Base-by-base conservation (phyloP, 2,113 vertebrate species). In the Mixornis gularis region DNA sequence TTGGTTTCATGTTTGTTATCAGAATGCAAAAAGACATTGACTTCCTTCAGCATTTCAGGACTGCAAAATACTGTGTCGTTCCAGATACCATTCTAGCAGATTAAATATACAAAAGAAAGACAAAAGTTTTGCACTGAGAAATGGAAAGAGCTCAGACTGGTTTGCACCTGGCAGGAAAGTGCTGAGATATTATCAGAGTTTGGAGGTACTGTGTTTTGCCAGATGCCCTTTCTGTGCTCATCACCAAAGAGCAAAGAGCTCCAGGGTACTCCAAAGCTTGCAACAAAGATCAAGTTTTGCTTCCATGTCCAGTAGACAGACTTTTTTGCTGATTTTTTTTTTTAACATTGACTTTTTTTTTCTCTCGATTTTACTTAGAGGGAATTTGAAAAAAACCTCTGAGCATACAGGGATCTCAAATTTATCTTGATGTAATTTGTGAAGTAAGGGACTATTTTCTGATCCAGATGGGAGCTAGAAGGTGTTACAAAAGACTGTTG, bases 101-200 rank as follows among this genome's bases (percentile, higher is more conserved):
- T 88, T 56, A 94, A 79, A 64, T n/a, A 84, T 56, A 62, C 44
- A 85, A 64, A 91, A 93, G 48, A 74, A 48, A 96, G 59, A 92
- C 22, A 40, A 52, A 83, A 73, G 79, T 90, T 90, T 94, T 92
- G 77, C 66, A 62, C 58, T 0, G 14, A 76, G 83, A 89, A 86
- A 65, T 62, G 80, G 65, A 79, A 86, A 62, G 55, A 78, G 19
- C 56, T 91, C 94, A 80, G 6, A 68, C 40, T 66, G 91, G 17
- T 85, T 85, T 87, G 89, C 95, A 97, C 92, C 96, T 97, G 97
- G 90, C 93, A 66, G 74, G 53, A 92, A 94, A 92, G 91, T 49
- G 26, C 36, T 78, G 20, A 21, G 32, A 62, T 20, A 70, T 68
- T 62, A 64, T 68, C 80, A 78, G 77, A 94, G 43, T 87, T 87